Base-by-base conservation (phyloP, 2,113 vertebrate genomes). In the Orthonyx spaldingii region DNA sequence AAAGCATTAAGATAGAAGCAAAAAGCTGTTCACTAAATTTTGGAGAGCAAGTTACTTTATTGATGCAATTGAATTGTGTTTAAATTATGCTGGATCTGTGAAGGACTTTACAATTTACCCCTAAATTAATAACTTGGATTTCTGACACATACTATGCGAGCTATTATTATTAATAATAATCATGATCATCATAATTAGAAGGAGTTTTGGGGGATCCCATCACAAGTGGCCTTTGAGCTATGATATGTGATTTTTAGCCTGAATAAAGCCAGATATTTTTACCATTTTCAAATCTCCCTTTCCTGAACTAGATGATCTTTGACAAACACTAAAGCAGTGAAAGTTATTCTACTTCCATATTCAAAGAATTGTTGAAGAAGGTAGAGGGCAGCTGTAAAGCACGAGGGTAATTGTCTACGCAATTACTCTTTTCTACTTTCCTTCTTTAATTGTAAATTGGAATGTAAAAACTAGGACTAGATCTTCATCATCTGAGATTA, bases 51-150 rank as follows among this genome's bases (percentile, higher is more conserved):
- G 82, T 81, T 86, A 90, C 47, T 89, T 94, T 71, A 87, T 87
- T 91, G 90, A 69, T 87, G 47, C 85, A 95, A 72, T 95, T 96
- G 97, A 97, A 95, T 89, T 95, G 77, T 88, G 57, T 93, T 95
- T 93, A 96, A 83, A 88, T 83, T 55, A 66, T 74, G 22, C 50
- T 95, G 75, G 24, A 85, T 74, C 22, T 42, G 9, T 47, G 47
- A 80, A 88, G 50, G 55, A 37, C 16, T 94, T 94, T 72, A 59
- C 16, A 93, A 85, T 12, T 39, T 68, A 71, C 16, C 33, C 85
- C 61, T 77, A 52, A 76, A 87, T 85, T 77, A 85, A 49, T 65
- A 39, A 33, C 16, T 57, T 85, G 39, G 16, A 47, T 57, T 85
- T 87, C 60, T 93, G 53, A 87, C 44, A 55, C 2, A 3, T 82